Evolutionary conservation across 2,797 vertebrate genomes (phyloP), one percentile per base, ranked within the genome.

Genomic region (Austrolebias charrua): DNA sequence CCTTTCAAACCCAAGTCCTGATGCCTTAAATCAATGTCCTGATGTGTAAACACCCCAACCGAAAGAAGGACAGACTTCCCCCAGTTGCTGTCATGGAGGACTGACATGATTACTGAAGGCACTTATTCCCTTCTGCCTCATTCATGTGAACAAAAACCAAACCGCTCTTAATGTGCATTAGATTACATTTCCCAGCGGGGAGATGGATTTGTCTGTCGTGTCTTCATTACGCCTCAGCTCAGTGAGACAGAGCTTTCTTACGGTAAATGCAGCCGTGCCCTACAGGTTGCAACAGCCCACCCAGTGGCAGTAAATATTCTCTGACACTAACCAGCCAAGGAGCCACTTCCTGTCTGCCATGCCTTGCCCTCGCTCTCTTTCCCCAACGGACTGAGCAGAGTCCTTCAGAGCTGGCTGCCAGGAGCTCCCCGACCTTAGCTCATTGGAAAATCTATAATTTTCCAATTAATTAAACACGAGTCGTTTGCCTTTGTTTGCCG

Each of bases 381-480:
- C 20, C 38, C 43, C 40, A 35, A 4, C 6, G 43, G 31, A 33
- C 31, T 8, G 31, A 33, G 31, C 31, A 33, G 31, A 33, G 5
- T 33, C 31, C 31, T 8, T 33, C 24, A 50, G 6, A 24, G 24
- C 24, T 24, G 24, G 28, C 49, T 49, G 47, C 8, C 12, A 14
- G 12, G 12, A 49, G 12, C 20, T 28, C 12, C 19, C 46, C 46
- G 15, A n/a, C n/a, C n/a, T n/a, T n/a, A n/a, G n/a, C n/a, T n/a
- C n/a, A n/a, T n/a, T n/a, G n/a, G n/a, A n/a, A n/a, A n/a, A n/a
- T n/a, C n/a, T n/a, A n/a, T n/a, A n/a, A n/a, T n/a, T n/a, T n/a
- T n/a, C n/a, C n/a, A n/a, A n/a, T n/a, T n/a, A n/a, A n/a, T 90
- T 81, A 87, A 87, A 81, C 73, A 87, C 86, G 73, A 81, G 35